Conservation (phyloP, 2,113 vertebrate genomes). For the Perca flavescens region DNA sequence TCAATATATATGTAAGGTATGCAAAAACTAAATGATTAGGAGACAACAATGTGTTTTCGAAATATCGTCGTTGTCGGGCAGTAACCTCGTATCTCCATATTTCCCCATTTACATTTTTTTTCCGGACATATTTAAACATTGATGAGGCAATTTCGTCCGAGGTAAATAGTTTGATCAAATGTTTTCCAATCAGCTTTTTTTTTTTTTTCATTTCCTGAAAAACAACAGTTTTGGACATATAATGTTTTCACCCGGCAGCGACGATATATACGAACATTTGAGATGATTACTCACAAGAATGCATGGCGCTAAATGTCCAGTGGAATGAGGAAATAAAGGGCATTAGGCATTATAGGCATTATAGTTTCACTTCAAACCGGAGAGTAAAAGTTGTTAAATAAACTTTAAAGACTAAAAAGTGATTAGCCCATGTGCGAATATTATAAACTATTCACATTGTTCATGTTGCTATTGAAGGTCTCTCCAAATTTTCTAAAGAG, state of each 20-base stretch:
- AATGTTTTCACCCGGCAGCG: too few relatives aligned
- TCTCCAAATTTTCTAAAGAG: slow-evolving; percentile 54
- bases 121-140: too few relatives aligned
- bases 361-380: slow-evolving; percentile 8
- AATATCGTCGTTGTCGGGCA: too few relatives aligned
- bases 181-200: too few relatives aligned
- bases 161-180: too few relatives aligned
- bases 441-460: slow-evolving; percentile 46
- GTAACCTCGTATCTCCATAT: too few relatives aligned
- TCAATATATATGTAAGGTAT: not conserved
- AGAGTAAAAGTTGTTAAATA: slow-evolving; percentile 38
- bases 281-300: not conserved
- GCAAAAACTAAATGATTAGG: not conserved
- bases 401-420: slow-evolving; percentile 38
- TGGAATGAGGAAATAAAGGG: not conserved
- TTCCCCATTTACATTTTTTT: too few relatives aligned
- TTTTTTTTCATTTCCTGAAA: too few relatives aligned
- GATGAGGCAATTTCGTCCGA: too few relatives aligned
- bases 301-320: not conserved
- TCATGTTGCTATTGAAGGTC: slow-evolving; percentile 34
- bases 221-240: too few relatives aligned
- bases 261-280: not conserved
- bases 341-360: not conserved
- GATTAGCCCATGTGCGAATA: slow-evolving; percentile 24
- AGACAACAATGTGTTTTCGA: not conserved